Evolutionary conservation across 2,113 vertebrate genomes (phyloP).

Genomic region (Oreochromis aureus): DNA sequence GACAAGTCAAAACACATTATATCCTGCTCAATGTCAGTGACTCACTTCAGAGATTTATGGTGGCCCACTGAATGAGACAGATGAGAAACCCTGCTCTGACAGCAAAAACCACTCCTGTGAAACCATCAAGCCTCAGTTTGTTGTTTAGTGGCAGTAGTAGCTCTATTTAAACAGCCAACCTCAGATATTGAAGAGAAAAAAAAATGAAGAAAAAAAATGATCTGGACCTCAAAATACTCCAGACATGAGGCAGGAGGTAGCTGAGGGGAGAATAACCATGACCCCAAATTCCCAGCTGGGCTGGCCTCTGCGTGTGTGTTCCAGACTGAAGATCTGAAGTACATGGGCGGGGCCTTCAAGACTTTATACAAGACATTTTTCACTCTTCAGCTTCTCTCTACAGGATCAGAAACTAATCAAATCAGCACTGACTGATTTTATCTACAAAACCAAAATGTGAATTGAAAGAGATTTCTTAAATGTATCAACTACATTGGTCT

Average conservation of each 20-base stretch:
- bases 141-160: constrained; percentile 2
- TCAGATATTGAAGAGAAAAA: background rate
- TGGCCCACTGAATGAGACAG: background rate
- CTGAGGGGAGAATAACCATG: background rate
- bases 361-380: background rate
- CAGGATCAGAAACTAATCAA: background rate
- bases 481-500: background rate
- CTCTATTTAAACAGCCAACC: background rate
- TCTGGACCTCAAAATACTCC: background rate
- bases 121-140: constrained; percentile 11
- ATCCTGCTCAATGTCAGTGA: background rate
- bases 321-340: background rate
- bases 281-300: constrained; percentile 15
- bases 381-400: background rate
- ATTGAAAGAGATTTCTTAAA: background rate
- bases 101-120: constrained; percentile 9
- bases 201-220: constrained; percentile 9
- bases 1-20: background rate
- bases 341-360: constrained; percentile 6
- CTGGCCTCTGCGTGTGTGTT: background rate
- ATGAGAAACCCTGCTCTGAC: constrained; percentile 5
- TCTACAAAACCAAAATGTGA: background rate
- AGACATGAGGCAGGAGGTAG: background rate
- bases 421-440: background rate
- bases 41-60: constrained; percentile 23